phyloP scores from a whole-genome alignment of 2,797 vertebrate species.

The Gymnopithys bicolor region DNA sequence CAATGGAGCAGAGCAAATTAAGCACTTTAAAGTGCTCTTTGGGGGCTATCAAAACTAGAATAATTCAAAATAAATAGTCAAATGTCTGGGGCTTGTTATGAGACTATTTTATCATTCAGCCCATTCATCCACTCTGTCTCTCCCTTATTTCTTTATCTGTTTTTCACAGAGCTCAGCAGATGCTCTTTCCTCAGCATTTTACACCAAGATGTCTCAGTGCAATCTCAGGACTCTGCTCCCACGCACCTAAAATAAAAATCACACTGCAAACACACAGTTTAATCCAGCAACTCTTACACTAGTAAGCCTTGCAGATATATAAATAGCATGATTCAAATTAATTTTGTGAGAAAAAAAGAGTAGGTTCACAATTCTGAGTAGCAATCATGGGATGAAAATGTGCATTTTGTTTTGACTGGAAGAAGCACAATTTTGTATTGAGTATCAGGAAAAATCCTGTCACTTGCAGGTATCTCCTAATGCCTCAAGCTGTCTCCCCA shows the following conservation, averaged over 20 bases:
- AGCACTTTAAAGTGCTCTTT: conserved; percentile 63
- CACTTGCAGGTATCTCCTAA: neutral
- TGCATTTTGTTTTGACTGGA: neutral
- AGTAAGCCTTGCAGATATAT: neutral
- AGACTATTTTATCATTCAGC: conserved; percentile 34
- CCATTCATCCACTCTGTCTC: neutral
- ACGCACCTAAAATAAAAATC: conserved; percentile 40
- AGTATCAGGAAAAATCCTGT: neutral
- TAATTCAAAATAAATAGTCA: conserved; percentile 71
- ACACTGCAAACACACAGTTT: conserved; percentile 5
- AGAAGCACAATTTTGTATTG: neutral
- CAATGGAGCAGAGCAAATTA: conserved; percentile 72
- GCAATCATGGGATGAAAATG: neutral
- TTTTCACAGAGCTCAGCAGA: conserved; percentile 1
- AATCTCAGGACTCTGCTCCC: conserved; percentile 16
- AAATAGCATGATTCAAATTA: conserved; percentile 26
- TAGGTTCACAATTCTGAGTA: neutral
- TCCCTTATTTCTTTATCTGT: conserved; percentile 23
- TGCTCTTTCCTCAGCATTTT: conserved; percentile 24
- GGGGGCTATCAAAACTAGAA: conserved; percentile 56
- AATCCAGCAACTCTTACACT: neutral
- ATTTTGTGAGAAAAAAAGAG: neutral
- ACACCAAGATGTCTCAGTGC: neutral
- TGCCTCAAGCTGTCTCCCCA: neutral
- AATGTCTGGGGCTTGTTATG: conserved; percentile 48